These are phyloP conservation scores for Platycercus adscitus DNA, from an alignment of 2,113 vertebrate species.

Conservation along the genomic window DNA sequence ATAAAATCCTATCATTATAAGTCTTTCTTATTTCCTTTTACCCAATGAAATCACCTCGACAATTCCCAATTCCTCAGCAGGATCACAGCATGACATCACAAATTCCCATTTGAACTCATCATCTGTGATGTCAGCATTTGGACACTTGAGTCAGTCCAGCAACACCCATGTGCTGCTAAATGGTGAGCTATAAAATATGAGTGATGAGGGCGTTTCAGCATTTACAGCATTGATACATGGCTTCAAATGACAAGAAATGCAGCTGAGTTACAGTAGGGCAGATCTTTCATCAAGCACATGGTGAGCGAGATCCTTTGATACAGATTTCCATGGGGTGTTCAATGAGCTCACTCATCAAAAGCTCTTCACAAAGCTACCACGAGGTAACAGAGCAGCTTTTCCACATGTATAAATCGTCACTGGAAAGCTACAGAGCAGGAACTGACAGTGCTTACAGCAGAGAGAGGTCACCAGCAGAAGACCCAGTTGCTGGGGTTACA, in stretches of 20 bases:
- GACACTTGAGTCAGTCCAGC: neutral
- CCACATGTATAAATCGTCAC: neutral
- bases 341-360: neutral
- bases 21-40: neutral
- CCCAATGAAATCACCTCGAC: neutral
- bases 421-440: neutral
- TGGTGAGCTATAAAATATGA: neutral
- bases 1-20: neutral
- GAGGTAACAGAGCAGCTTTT: neutral
- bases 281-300: neutral
- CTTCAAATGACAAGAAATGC: rapidly evolving
- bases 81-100: rapidly evolving
- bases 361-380: neutral
- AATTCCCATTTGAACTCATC: neutral
- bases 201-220: neutral
- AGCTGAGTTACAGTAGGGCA: neutral
- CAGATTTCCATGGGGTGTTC: neutral
- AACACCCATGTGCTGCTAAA: neutral
- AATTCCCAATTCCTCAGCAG: neutral
- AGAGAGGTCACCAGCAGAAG: neutral
- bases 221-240: rapidly evolving
- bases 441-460: neutral
- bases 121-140: neutral
- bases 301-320: neutral
- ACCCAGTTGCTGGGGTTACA: neutral